Evolutionary conservation across 2,888 invertebrate genomes (phyloP), one percentile per base, ranked within the genome.

Genomic region (Eupeodes luniger): DNA sequence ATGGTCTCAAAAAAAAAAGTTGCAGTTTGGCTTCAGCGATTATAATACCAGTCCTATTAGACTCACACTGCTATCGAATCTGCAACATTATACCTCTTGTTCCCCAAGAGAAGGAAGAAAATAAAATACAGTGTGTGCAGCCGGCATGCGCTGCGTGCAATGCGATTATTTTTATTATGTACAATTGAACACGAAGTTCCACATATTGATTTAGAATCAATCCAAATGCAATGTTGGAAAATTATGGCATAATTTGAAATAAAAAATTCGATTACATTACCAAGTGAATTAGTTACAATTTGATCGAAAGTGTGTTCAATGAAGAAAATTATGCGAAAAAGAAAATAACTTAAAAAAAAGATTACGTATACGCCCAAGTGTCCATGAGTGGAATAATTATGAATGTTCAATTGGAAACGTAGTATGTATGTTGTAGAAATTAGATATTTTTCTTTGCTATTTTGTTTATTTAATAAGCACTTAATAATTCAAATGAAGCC

Each of bases 151-250:
- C 12, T 36, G 53, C 53, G 53, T 11, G 66, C 66, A 81, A 61
- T 84, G 75, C 27, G 27, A 27, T 27, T 27, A 27, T 27, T 27
- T 49, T 72, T 79, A 47, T 66, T 49, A 27, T 49, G 66, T 51
- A 6, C 11, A 47, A 40, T 16, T 40, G 61, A n/a, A 11, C 14
- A 47, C 19, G 27, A 47, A 61, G 67, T 62, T 75, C 75, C 67
- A 81, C 67, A 77, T 40, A 40, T 77, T 81, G 77, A 70, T 82
- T 82, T 69, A 79, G 86, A 86, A 86, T 86, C 79, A 70, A 85
- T 85, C 74, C 49, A 75, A 81, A 40, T 57, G 62, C 81, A 75
- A 44, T 79, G 78, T 57, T 36, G 51, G 69, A 44, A 75, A 79
- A 75, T 82, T 59, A 82, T 82, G 78, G 59, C 82, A 79, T 85